A percentile compares a stretch with the other conserved stretches of the same genome.
These are phyloP conservation scores for Drosophila leonis DNA, from an alignment of 2,888 invertebrate genomes.

Conservation along the genomic window DNA sequence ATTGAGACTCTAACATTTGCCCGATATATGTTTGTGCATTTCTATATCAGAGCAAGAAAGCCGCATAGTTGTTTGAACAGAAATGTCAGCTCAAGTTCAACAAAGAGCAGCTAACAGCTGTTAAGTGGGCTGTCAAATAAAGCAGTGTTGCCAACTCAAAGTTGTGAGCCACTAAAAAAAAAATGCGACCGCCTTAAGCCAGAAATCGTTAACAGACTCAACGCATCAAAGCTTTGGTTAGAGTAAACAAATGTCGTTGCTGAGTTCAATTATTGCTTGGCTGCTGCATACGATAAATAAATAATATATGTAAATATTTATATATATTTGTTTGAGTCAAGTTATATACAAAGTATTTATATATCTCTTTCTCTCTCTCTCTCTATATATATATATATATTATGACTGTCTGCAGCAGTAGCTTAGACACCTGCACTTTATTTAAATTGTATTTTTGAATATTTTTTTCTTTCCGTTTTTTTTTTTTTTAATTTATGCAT, in stretches of 20 bases:
- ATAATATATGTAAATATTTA: slow-evolving; percentile 16
- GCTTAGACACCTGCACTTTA: slow-evolving; percentile 48
- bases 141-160: no score
- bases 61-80: neutral
- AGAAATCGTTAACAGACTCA: neutral
- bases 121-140: no score
- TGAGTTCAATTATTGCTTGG: neutral
- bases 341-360: neutral
- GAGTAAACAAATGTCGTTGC: slow-evolving; percentile 3
- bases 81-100: no score
- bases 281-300: slow-evolving; percentile 16
- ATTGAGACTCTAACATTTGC: no score
- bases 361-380: neutral
- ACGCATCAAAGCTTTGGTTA: neutral
- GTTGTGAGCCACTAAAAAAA: no score
- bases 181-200: no score
- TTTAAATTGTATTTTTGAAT: slow-evolving; percentile 40
- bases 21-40: no score
- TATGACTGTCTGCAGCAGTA: neutral
- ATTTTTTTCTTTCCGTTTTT: slow-evolving; percentile 13
- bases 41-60: no score
- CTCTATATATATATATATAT: neutral
- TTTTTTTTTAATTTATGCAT: slow-evolving; percentile 55
- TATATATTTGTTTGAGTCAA: neutral
- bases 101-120: no score